Evolutionary conservation across 1,140 invertebrate species (phyloP).

Genomic region (Leptopilina clavipes): DNA sequence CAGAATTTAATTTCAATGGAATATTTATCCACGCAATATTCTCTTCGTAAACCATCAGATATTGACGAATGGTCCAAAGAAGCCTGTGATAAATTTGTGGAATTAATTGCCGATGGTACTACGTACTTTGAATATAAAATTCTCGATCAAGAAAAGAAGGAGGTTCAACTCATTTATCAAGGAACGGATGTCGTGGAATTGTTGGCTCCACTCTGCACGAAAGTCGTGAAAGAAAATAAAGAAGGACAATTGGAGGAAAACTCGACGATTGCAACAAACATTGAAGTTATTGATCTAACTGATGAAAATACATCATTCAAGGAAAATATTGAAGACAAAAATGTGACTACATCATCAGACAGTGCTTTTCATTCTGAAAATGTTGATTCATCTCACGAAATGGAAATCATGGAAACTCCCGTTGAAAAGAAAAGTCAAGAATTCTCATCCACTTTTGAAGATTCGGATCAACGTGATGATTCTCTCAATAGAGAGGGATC

Average conservation of each 20-base stretch:
- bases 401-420: not conserved
- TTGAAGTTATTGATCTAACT: not conserved
- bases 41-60: constrained; percentile 77
- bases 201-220: constrained; percentile 48
- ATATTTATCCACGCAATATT: constrained; percentile 79
- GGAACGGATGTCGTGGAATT: constrained; percentile 58
- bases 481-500: too few relatives aligned
- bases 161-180: constrained; percentile 52
- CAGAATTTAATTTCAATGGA: constrained; percentile 78
- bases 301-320: not conserved
- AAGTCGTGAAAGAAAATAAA: not conserved
- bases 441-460: not conserved
- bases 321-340: not conserved
- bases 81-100: constrained; percentile 79
- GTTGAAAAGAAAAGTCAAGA: not conserved
- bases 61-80: constrained; percentile 79
- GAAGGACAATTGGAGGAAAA: not conserved
- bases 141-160: constrained; percentile 58
- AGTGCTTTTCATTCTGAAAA: constrained; percentile 15
- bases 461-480: not conserved
- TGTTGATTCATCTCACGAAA: not conserved
- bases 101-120: constrained; percentile 79
- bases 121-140: constrained; percentile 80
- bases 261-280: not conserved
- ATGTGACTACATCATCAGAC: not conserved